These are phyloP conservation scores for Gallinago stenura DNA, from an alignment of 2,797 vertebrate species.

Conservation along the genomic window DNA sequence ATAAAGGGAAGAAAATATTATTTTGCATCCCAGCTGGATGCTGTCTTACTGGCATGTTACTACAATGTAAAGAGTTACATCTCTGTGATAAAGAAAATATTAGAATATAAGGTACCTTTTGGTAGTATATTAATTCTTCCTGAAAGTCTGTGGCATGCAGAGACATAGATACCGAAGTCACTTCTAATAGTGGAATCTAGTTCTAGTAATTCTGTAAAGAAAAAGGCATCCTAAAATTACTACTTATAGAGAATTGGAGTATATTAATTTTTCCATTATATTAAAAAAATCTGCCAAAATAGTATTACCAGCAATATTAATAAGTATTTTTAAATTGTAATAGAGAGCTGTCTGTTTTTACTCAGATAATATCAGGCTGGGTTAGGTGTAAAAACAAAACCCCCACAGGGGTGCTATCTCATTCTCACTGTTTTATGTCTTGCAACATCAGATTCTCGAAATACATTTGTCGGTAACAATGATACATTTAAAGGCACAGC, in stretches of 20 bases:
- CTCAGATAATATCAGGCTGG: not conserved
- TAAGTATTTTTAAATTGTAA: not conserved
- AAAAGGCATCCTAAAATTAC: not conserved
- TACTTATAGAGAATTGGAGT: not conserved
- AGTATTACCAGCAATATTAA: not conserved
- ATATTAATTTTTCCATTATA: not conserved
- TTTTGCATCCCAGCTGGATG: constrained; percentile 43
- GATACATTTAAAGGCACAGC: not conserved
- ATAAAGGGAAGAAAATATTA: constrained; percentile 27
- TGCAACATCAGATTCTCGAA: not conserved
- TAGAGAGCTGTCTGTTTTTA: not conserved
- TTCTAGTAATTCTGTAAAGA: not conserved
- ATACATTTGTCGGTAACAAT: not conserved
- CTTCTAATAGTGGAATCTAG: not conserved
- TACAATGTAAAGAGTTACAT: constrained; percentile 2
- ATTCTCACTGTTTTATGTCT: not conserved
- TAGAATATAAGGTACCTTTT: constrained; percentile 18
- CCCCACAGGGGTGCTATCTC: fast-evolving
- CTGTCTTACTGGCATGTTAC: constrained; percentile 39
- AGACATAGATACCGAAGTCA: not conserved
- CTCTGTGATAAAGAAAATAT: constrained; percentile 10
- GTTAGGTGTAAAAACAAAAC: not conserved
- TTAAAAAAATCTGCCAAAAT: not conserved
- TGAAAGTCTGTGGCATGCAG: not conserved
- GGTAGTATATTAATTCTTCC: constrained; percentile 14